Base-by-base conservation (phyloP, 2,888 invertebrate species). In the Tipula vernalis region DNA sequence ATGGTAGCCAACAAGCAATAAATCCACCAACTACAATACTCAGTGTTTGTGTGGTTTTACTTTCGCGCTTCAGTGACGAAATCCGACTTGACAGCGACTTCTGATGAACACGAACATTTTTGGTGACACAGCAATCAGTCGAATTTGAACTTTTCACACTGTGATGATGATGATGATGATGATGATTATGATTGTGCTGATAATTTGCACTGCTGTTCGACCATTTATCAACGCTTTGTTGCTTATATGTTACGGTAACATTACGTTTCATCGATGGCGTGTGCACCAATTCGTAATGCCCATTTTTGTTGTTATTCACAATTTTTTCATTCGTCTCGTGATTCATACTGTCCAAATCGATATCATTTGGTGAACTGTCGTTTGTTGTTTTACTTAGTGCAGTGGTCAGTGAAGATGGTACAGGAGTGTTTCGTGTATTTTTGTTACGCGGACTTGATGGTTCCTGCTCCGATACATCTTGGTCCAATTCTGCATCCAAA, bases 21-120 rank as follows among this genome's bases (percentile, higher is more conserved):
- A 97, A 97, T 3, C 97, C 97, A 0, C 97, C 97, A n/a, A 97
- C 96, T 0, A 97, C 97, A 5, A 97, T 94, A 85, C 96, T 96
- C 86, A 97, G 91, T 0, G 97, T 97, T 90, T 97, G 96, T 5
- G 97, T 96, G 0, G 97, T 97, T 92, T 97, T 97, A 0, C 96
- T 96, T 89, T 97, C 97, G 83, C 96, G 92, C 86, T 96, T 93
- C 87, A 95, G 92, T 0, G 95, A 95, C 0, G 95, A 95, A 0
- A 95, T 95, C 87, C 95, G 89, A 89, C 91, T 91, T 87, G 91
- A 90, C 71, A 91, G 88, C 83, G 91, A 91, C 88, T 91, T 91
- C 86, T 89, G 89, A 88, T 90, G 88, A 42, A 88, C 87, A 85
- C 89, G 89, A 84, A 90, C 90, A 83, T 89, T 89, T 47, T 47